Evolutionary conservation across 2,797 vertebrate genomes (phyloP).

Genomic region (Eulemur albifrons): DNA sequence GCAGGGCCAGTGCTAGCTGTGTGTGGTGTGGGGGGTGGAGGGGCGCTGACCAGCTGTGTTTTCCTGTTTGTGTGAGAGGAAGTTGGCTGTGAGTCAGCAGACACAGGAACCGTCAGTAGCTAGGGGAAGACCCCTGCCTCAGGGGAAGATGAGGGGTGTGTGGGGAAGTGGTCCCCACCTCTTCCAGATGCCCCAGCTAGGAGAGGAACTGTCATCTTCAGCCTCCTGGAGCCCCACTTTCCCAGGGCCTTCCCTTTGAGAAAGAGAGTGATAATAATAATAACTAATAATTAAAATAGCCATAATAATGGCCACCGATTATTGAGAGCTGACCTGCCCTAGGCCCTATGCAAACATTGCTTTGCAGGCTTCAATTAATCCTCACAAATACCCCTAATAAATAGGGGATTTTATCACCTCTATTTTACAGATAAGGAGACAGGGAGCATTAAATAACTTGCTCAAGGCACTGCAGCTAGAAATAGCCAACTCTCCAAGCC

Average conservation of each 20-base stretch:
- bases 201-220: background rate
- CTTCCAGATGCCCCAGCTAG: background rate
- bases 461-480: background rate
- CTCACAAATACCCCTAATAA: background rate
- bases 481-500: background rate
- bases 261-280: slow-evolving; percentile 1
- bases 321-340: slow-evolving; percentile 17
- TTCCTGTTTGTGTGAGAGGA: slow-evolving; percentile 77
- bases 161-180: background rate
- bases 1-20: background rate
- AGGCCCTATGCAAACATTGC: background rate
- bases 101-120: slow-evolving; percentile 46
- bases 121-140: slow-evolving; percentile 59
- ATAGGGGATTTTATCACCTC: slow-evolving; percentile 13
- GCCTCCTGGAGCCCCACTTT: background rate
- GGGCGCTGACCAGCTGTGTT: background rate
- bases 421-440: slow-evolving; percentile 48
- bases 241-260: slow-evolving; percentile 17
- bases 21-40: background rate
- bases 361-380: slow-evolving; percentile 37
- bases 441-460: background rate
- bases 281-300: slow-evolving; percentile 31
- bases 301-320: background rate
- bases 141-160: background rate
- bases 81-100: slow-evolving; percentile 77